phyloP scores from a whole-genome alignment of 2,797 vertebrate species.

The Podarcis siculus region DNA sequence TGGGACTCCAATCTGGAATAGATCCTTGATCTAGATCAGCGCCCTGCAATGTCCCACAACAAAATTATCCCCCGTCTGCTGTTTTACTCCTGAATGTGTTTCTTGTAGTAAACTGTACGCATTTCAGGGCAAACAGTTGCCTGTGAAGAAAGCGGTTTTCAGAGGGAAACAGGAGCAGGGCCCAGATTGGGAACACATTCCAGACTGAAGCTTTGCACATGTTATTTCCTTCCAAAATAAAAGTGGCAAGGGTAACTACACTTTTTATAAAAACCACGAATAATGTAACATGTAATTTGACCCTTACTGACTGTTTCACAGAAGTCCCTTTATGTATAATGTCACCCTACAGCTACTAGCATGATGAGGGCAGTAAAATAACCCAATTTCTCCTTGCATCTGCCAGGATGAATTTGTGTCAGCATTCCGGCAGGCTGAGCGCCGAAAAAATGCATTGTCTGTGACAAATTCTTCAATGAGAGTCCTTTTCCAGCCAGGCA shows the following conservation, averaged over 20 bases:
- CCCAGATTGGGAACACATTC: no score
- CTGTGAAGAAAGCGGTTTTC: no score
- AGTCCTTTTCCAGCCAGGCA: slow-evolving; percentile 78
- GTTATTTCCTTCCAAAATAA: no score
- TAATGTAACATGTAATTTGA: not conserved
- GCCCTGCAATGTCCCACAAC: not conserved
- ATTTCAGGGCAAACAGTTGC: not conserved
- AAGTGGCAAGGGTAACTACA: no score
- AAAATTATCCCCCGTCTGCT: not conserved
- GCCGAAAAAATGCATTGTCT: slow-evolving; percentile 82
- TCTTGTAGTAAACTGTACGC: not conserved
- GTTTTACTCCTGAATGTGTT: not conserved
- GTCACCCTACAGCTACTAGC: not conserved
- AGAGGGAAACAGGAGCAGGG: no score
- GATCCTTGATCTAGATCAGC: not conserved
- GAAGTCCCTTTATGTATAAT: not conserved
- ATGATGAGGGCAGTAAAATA: not conserved
- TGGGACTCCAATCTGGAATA: not conserved
- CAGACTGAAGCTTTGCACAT: no score
- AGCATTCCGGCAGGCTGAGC: slow-evolving; percentile 85
- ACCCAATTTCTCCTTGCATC: slow-evolving; percentile 31
- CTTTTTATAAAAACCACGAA: no score
- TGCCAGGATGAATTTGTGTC: slow-evolving; percentile 85
- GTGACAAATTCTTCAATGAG: slow-evolving; percentile 85
- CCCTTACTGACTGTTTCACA: not conserved